A percentile compares a stretch with the other conserved stretches of the same genome.
phyloP scores from a whole-genome alignment of 92 coral and sea anemone species.

The Diadumene lineata region DNA sequence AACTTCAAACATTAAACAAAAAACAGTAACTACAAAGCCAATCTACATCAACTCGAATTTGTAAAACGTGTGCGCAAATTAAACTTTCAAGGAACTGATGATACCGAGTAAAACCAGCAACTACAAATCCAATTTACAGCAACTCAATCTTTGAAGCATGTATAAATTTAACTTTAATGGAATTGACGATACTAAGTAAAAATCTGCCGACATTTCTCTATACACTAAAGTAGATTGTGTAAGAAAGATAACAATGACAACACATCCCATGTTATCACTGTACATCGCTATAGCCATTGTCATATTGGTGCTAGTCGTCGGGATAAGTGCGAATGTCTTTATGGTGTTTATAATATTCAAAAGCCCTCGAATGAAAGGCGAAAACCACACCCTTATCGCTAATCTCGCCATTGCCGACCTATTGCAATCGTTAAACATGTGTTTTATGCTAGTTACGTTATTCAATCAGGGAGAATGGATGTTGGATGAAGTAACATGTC shows the following conservation, averaged over 20 bases:
- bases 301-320: constrained; percentile 11
- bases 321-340: constrained; percentile 31
- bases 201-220: no score
- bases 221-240: no score
- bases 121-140: no score
- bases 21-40: no score
- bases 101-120: no score
- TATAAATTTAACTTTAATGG: no score
- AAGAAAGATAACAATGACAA: background rate
- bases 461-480: constrained; percentile 43
- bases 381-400: constrained; percentile 35
- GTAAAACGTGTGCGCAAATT: no score
- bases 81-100: no score
- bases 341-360: constrained; percentile 33
- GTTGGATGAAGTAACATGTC: constrained; percentile 26
- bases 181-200: no score
- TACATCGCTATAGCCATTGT: constrained; percentile 25
- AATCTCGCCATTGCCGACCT: constrained; percentile 55
- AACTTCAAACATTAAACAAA: no score
- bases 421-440: constrained; percentile 39
- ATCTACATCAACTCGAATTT: no score
- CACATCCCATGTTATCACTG: constrained; percentile 10
- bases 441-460: constrained; percentile 32
- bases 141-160: no score
- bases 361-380: constrained; percentile 38